Evolutionary conservation across 2,113 vertebrate genomes (phyloP), one percentile per base, ranked within the genome.

Genomic region (Zapornia atra): DNA sequence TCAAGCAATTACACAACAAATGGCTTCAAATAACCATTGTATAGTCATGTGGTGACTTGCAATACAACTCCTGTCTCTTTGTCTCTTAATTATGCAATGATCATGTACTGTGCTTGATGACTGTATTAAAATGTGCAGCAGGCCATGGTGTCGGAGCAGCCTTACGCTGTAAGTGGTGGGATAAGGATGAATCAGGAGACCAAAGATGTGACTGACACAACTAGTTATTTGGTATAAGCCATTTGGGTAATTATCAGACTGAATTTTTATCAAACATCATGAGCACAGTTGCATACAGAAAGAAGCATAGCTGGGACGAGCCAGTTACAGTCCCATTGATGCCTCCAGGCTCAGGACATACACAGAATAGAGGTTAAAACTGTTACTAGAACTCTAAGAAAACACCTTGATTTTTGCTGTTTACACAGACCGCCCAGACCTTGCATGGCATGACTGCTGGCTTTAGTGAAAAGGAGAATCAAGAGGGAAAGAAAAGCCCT

Each of bases 1-100:
- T 83, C 38, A 86, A 86, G 56, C 22, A 84, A 72, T 94, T 95
- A 36, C n/a, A 76, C 31, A 71, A 89, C 57, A 81, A 93, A 78
- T 29, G 1, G 18, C 31, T 69, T 92, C 40, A 92, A 90, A 84
- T 82, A 90, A 65, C 38, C 5, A 29, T 65, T 65, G 61, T 51
- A 57, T 2, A 76, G 50, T 82, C 56, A 17, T 51, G 60, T 57
- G 59, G n/a, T 88, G 44, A 88, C 71, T 90, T 73, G 85, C 68
- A 91, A 42, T 42, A 18, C 42, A 86, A 26, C 42, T 64, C 40
- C 31, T 86, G 13, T 33, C 86, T 81, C 60, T 93, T 84, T 94
- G 66, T 77, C 75, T 92, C 50, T 63, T 60, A 59, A 10, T 86
- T 78, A 76, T 9, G 42, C 72, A 79, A 51, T 36, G 38, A 40